Conservation (phyloP, 2,888 invertebrate genomes). For the Mythimna ferrago region DNA sequence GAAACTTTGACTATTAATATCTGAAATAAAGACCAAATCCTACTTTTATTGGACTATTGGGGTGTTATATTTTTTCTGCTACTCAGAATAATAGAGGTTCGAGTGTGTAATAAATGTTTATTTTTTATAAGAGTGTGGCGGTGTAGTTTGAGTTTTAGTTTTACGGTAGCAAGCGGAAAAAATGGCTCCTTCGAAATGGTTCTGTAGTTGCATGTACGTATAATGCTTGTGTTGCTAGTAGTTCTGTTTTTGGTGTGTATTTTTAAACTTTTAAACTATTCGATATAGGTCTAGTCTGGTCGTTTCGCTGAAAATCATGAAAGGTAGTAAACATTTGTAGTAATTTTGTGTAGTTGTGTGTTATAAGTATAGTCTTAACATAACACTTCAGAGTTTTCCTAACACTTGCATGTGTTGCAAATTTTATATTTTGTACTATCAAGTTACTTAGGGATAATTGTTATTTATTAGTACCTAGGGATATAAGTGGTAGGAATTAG, state of each 20-base stretch:
- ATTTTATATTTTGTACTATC: too few relatives aligned
- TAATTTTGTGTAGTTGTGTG: too few relatives aligned
- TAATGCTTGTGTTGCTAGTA: background rate
- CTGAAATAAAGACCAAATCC: constrained; percentile 86
- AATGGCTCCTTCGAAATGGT: constrained; percentile 51
- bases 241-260: background rate
- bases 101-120: constrained; percentile 77
- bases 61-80: constrained; percentile 81
- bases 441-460: too few relatives aligned
- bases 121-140: constrained; percentile 76
- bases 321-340: background rate
- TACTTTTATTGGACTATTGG: constrained; percentile 86
- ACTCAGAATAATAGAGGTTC: constrained; percentile 75
- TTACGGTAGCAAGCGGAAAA: constrained; percentile 77
- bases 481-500: background rate
- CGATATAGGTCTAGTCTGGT: background rate
- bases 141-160: constrained; percentile 71
- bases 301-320: background rate
- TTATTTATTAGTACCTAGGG: too few relatives aligned
- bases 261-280: background rate
- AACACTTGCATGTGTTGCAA: too few relatives aligned
- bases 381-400: too few relatives aligned
- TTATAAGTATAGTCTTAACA: too few relatives aligned
- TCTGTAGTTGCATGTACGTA: constrained; percentile 42
- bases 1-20: constrained; percentile 86